Evolutionary conservation across 2,797 vertebrate genomes (phyloP).

Genomic region (Coregonus sp.): DNA sequence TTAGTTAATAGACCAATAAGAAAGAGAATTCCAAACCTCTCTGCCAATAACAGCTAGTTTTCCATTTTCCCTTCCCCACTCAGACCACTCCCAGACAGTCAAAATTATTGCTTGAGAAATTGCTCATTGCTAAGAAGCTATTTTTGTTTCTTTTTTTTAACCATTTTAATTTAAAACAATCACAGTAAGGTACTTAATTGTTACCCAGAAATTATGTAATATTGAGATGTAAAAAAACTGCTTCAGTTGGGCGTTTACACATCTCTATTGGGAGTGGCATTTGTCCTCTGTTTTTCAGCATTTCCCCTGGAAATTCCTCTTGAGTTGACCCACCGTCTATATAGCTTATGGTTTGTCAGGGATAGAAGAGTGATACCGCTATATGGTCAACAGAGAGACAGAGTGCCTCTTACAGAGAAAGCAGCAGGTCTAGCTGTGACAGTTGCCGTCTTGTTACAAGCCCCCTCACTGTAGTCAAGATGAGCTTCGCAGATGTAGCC

Average conservation of each 20-base stretch:
- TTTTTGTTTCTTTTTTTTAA: too few species aligned
- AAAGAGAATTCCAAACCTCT: too few species aligned
- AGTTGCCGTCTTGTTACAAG: constrained; percentile 73
- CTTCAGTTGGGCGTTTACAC: constrained; percentile 73
- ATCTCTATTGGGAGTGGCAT: constrained; percentile 85
- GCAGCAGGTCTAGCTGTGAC: constrained; percentile 84
- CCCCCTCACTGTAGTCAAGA: constrained; percentile 71
- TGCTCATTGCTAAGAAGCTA: too few species aligned
- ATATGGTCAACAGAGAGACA: constrained; percentile 56
- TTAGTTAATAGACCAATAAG: too few species aligned
- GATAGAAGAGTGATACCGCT: constrained; percentile 63
- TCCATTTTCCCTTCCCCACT: too few species aligned
- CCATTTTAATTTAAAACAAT: too few species aligned
- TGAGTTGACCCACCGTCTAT: constrained; percentile 84
- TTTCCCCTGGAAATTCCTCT: constrained; percentile 85
- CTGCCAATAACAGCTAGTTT: too few species aligned
- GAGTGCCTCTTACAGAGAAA: constrained; percentile 62
- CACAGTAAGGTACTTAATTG: too few species aligned
- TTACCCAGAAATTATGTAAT: too few species aligned
- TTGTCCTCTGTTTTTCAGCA: constrained; percentile 84
- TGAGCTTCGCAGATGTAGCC: constrained; percentile 78
- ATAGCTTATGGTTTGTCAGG: constrained; percentile 72
- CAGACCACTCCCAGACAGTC: too few species aligned
- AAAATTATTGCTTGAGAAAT: too few species aligned
- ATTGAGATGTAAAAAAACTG: too few species aligned